Conservation (phyloP, 2,113 vertebrate species). For the Odontophorus gujanensis region DNA sequence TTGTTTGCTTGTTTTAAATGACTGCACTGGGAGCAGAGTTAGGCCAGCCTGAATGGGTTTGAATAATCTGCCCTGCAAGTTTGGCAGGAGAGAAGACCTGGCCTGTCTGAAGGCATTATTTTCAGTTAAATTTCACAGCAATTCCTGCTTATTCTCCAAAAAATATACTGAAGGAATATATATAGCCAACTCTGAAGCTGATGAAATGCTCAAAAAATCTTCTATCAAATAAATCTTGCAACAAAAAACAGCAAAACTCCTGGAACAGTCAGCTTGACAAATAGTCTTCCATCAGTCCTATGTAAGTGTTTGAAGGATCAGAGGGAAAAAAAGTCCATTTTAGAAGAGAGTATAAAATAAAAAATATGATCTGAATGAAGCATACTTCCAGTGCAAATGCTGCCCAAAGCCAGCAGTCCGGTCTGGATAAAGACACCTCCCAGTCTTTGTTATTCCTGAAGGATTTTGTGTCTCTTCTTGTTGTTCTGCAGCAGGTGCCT, state of each 20-base stretch:
- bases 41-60: background rate
- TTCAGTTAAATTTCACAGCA: background rate
- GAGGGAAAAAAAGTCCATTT: background rate
- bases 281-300: background rate
- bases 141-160: background rate
- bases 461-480: conserved; percentile 56
- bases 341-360: background rate
- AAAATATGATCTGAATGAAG: background rate
- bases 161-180: background rate
- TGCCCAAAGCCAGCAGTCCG: background rate
- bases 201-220: background rate
- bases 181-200: background rate
- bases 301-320: background rate
- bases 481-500: background rate
- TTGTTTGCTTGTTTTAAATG: background rate
- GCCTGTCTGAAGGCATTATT: background rate
- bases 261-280: background rate
- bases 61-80: background rate
- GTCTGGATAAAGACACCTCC: conserved; percentile 8
- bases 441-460: conserved; percentile 20
- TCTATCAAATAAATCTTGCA: background rate
- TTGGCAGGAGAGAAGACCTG: background rate
- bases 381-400: background rate
- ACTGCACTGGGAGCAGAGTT: background rate
- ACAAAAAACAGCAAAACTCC: background rate